Conservation (phyloP, 2,113 vertebrate genomes). For the Nicator chloris region DNA sequence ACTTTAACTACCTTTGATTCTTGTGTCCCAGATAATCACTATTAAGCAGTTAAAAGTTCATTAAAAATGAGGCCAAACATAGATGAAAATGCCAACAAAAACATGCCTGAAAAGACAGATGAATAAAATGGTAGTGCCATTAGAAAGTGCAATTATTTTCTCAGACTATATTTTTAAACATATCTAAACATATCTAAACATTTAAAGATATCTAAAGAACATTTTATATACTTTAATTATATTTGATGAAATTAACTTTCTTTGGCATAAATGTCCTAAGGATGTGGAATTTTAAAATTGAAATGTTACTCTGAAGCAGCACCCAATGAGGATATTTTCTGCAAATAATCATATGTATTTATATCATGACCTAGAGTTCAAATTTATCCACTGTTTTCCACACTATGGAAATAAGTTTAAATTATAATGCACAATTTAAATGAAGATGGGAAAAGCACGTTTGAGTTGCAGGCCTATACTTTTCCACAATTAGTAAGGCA, state of each 20-base stretch:
- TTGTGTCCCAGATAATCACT: neutral
- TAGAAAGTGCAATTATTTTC: constrained; percentile 32
- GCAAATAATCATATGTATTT: neutral
- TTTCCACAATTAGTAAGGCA: constrained; percentile 24
- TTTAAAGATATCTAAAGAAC: neutral
- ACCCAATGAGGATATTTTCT: neutral
- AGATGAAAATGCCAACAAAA: constrained; percentile 46
- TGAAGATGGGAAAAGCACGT: constrained; percentile 7
- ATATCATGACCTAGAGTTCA: constrained; percentile 34
- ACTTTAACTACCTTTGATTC: constrained; percentile 34
- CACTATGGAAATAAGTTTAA: neutral
- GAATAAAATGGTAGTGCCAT: neutral
- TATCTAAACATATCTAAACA: no score
- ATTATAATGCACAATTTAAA: neutral
- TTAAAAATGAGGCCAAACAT: constrained; percentile 32
- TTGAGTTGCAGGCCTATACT: neutral
- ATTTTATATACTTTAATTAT: neutral
- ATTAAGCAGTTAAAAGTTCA: constrained; percentile 29
- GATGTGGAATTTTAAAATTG: neutral
- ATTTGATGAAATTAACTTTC: neutral
- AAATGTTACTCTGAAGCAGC: neutral
- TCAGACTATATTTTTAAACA: neutral
- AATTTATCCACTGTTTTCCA: constrained; percentile 20
- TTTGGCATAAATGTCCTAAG: neutral
- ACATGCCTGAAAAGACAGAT: constrained; percentile 34